Conservation (phyloP, 1,140 invertebrate species). For the roundworm (Caenorhabditis elegans) region WBcel235 BX284603.4:6016501-6017000, state of each 20-base stretch:
- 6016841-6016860: conserved; percentile 73
- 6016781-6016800: conserved; percentile 86
- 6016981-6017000: conserved; percentile 34
- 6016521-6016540: not conserved
- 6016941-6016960: conserved; percentile 81
- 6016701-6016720: conserved; percentile 80
- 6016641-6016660: conserved; percentile 89
- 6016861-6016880: conserved; percentile 71
- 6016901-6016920: conserved; percentile 74
- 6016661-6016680: conserved; percentile 81
- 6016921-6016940: conserved; percentile 88
- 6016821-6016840: conserved; percentile 69
- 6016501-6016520: not conserved
- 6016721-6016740: conserved; percentile 74
- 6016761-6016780: conserved; percentile 91
- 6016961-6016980: conserved; percentile 32
- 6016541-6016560: not conserved
- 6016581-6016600: conserved; percentile 77
- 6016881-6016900: conserved; percentile 52
- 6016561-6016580: not conserved
- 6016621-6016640: conserved; percentile 92
- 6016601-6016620: conserved; percentile 86
- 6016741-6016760: conserved; percentile 79
- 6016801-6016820: conserved; percentile 81
- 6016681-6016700: conserved; percentile 80